These are phyloP conservation scores for Lepidurus arcticus DNA, from an alignment of 1,140 invertebrate species.

Conservation along the genomic window DNA sequence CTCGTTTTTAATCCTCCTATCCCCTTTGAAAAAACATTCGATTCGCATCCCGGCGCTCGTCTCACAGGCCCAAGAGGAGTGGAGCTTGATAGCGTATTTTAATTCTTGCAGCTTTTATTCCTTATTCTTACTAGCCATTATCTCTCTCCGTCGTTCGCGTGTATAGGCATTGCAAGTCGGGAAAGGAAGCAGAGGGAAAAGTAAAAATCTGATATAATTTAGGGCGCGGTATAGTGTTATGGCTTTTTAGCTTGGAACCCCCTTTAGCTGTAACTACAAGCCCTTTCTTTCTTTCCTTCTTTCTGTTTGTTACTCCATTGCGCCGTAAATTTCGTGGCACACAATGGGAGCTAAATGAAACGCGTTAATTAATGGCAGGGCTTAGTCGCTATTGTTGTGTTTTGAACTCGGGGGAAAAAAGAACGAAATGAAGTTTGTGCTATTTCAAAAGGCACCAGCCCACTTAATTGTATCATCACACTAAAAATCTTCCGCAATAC, in stretches of 20 bases:
- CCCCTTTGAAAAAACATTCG: not conserved
- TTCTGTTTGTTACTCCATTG: slow-evolving; percentile 11
- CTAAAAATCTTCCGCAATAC: not conserved
- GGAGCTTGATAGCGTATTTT: not conserved
- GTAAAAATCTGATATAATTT: not conserved
- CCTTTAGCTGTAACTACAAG: not conserved
- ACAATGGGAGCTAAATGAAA: slow-evolving; percentile 22
- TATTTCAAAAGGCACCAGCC: not conserved
- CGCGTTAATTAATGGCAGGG: slow-evolving; percentile 13
- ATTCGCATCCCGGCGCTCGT: not conserved
- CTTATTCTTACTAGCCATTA: not conserved
- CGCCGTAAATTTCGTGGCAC: slow-evolving; percentile 12
- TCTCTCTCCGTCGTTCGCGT: not conserved
- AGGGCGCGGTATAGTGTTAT: not conserved
- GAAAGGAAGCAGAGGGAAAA: not conserved
- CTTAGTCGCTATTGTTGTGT: not conserved
- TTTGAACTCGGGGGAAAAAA: not conserved
- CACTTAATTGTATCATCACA: slow-evolving; percentile 16
- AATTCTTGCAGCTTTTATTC: not conserved
- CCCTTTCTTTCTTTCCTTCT: not conserved
- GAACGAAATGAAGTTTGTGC: not conserved
- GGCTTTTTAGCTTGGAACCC: not conserved
- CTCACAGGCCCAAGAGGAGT: not conserved
- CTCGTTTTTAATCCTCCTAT: not conserved
- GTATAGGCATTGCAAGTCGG: not conserved